Conservation (phyloP, 1,140 invertebrate species). For the Drosophila mauritiana region DNA sequence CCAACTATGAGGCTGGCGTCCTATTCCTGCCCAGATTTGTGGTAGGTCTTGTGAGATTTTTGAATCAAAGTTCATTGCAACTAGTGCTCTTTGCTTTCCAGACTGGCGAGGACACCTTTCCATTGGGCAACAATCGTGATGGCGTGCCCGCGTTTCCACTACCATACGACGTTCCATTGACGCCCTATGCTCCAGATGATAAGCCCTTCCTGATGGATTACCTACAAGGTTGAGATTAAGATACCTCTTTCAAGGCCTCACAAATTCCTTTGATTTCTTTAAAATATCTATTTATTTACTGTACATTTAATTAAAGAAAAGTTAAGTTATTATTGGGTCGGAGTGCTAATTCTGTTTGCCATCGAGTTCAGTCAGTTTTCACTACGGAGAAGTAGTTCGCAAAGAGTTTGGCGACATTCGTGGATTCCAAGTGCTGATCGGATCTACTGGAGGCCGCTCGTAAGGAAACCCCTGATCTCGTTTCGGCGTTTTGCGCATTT, state of each 20-base stretch:
- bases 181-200: slow-evolving; percentile 88
- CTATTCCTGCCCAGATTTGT: slow-evolving; percentile 94
- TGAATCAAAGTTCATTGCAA: background rate
- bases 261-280: background rate
- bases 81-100: slow-evolving; percentile 19
- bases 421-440: too few species aligned
- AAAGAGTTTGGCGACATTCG: too few species aligned
- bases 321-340: too few species aligned
- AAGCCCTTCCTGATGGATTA: slow-evolving; percentile 86
- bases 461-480: too few species aligned
- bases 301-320: too few species aligned
- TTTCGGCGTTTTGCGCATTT: too few species aligned
- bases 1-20: slow-evolving; percentile 96
- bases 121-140: slow-evolving; percentile 82
- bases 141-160: slow-evolving; percentile 87
- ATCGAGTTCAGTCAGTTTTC: too few species aligned
- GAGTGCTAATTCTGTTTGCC: too few species aligned
- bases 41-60: slow-evolving; percentile 86
- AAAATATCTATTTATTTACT: background rate
- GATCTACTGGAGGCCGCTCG: too few species aligned
- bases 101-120: slow-evolving; percentile 83
- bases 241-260: background rate
- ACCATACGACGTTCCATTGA: slow-evolving; percentile 92
- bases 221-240: slow-evolving; percentile 47
- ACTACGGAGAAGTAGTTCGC: too few species aligned